phyloP scores from a whole-genome alignment of 2,113 vertebrate genomes.

The Tinamus guttatus region DNA sequence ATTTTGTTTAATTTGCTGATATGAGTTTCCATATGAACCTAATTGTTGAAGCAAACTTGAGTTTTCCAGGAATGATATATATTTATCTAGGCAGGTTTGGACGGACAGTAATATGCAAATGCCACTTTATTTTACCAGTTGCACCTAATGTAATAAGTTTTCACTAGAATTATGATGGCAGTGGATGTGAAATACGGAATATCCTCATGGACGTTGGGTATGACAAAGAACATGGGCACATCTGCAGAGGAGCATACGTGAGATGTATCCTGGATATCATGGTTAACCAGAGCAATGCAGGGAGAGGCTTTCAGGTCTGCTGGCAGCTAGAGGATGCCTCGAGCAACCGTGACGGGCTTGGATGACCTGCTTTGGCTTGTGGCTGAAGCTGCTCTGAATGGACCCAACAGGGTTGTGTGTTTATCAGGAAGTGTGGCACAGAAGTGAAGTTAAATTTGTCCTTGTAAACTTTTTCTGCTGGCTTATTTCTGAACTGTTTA shows the following conservation, averaged over 20 bases:
- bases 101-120: neutral
- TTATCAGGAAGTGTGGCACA: neutral
- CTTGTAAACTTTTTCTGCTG: neutral
- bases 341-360: neutral
- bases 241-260: neutral
- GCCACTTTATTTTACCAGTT: constrained; percentile 7
- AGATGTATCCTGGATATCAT: neutral
- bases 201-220: neutral
- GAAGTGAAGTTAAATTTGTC: neutral
- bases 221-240: neutral
- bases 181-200: constrained; percentile 2
- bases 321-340: neutral
- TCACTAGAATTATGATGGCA: neutral
- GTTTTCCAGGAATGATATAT: neutral
- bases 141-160: neutral
- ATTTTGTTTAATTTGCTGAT: neutral
- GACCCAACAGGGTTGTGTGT: fast-evolving
- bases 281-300: neutral
- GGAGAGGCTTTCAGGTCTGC: neutral
- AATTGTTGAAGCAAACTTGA: neutral
- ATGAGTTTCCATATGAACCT: neutral
- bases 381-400: neutral
- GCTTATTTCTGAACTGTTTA: neutral
- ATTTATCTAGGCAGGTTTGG: neutral
- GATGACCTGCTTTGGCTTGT: constrained; percentile 3